phyloP scores from a whole-genome alignment of 2,113 vertebrate species.

The Ailurus styani region DNA sequence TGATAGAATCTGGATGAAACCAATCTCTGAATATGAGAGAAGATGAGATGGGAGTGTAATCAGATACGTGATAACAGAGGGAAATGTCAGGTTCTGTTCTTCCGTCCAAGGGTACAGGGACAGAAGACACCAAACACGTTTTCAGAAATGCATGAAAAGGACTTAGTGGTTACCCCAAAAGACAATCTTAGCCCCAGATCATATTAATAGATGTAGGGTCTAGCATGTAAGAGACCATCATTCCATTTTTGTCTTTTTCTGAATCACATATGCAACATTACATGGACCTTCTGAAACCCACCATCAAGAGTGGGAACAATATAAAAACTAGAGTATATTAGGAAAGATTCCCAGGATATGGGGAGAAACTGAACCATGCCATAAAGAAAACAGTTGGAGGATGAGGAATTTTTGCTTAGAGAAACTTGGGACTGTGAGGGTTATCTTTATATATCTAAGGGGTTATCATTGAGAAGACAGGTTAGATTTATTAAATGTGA shows the following conservation, averaged over 20 bases:
- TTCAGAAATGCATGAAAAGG: not conserved
- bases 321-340: not conserved
- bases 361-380: not conserved
- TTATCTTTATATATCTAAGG: not conserved
- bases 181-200: not conserved
- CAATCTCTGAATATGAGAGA: not conserved
- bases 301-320: too few relatives aligned
- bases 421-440: not conserved
- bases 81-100: not conserved
- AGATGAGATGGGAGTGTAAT: not conserved
- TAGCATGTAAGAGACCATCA: not conserved
- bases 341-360: not conserved
- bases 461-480: not conserved
- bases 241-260: not conserved
- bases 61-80: not conserved
- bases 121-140: not conserved
- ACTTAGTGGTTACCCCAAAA: not conserved
- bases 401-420: not conserved
- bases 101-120: not conserved
- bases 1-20: not conserved
- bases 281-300: not conserved
- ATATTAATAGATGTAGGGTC: not conserved
- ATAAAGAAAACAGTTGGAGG: not conserved
- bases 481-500: not conserved
- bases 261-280: not conserved